Evolutionary conservation across 1,140 invertebrate genomes (phyloP).

Genomic region (Helicoverpa armigera): DNA sequence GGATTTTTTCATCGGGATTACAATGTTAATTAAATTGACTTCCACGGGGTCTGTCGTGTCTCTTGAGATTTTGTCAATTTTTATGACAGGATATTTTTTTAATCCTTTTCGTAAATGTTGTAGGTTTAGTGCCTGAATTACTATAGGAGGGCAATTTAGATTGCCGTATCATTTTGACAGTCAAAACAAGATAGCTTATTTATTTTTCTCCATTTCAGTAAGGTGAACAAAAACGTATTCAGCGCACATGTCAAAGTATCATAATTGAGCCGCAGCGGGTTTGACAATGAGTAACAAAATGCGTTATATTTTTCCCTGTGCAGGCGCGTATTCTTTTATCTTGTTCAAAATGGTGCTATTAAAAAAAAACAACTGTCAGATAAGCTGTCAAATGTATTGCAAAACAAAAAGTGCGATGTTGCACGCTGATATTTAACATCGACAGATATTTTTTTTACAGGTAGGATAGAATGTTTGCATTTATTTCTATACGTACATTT

Average conservation of each 20-base stretch:
- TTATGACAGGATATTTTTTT: conserved; percentile 54
- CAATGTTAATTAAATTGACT: conserved; percentile 69
- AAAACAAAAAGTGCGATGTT: conserved; percentile 31
- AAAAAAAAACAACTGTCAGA: conserved; percentile 43
- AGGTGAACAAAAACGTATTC: too few species aligned
- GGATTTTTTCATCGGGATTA: conserved; percentile 61
- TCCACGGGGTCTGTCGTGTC: conserved; percentile 51
- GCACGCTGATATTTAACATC: conserved; percentile 41
- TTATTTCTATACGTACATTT: not conserved
- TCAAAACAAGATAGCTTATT: too few species aligned
- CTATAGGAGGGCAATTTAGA: too few species aligned
- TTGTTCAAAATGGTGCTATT: conserved; percentile 34
- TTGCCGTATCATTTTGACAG: too few species aligned
- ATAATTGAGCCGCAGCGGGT: not conserved
- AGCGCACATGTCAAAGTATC: too few species aligned
- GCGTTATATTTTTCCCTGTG: conserved; percentile 11
- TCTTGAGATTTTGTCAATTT: conserved; percentile 56
- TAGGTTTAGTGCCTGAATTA: not conserved
- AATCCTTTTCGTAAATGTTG: conserved; percentile 41
- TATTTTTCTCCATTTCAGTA: too few species aligned
- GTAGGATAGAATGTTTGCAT: not conserved
- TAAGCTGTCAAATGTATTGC: conserved; percentile 47
- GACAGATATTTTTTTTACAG: conserved; percentile 39
- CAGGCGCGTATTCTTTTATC: conserved; percentile 24
- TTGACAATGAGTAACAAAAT: conserved; percentile 24